Percentiles rank a stretch among this genome's conserved stretches.
Conservation (phyloP, 2,888 invertebrate species). For the Camponotus fellah region DNA sequence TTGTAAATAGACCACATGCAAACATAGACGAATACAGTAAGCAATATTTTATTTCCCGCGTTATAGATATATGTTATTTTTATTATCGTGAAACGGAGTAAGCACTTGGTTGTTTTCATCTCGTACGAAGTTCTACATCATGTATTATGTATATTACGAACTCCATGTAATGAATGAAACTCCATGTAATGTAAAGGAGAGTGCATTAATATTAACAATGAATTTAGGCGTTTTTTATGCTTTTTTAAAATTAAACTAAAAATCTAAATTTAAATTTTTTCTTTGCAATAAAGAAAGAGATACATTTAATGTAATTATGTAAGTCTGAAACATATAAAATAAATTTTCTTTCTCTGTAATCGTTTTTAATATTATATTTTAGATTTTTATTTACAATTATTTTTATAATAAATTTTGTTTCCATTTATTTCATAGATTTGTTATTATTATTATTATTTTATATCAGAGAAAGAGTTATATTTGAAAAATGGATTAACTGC, state of each 20-base stretch:
- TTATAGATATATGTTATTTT: not conserved
- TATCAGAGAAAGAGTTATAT: too few relatives aligned
- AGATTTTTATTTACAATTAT: not conserved
- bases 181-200: not conserved
- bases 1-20: constrained; percentile 81
- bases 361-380: not conserved
- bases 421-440: not conserved
- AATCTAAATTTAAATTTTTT: too few relatives aligned
- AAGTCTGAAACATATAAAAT: not conserved
- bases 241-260: not conserved
- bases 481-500: not conserved
- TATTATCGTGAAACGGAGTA: constrained; percentile 25
- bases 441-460: not conserved
- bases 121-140: not conserved
- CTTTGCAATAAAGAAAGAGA: not conserved
- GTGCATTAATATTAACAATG: not conserved
- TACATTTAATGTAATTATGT: not conserved
- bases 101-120: not conserved
- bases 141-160: not conserved
- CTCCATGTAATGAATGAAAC: too few relatives aligned
- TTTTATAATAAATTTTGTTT: not conserved
- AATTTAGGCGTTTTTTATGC: not conserved
- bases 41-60: constrained; percentile 55
- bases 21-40: constrained; percentile 58
- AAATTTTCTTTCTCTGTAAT: not conserved